Evolutionary conservation across 2,113 vertebrate species (phyloP), one percentile per base, ranked within the genome.

Genomic region (Aviceda subcristata): DNA sequence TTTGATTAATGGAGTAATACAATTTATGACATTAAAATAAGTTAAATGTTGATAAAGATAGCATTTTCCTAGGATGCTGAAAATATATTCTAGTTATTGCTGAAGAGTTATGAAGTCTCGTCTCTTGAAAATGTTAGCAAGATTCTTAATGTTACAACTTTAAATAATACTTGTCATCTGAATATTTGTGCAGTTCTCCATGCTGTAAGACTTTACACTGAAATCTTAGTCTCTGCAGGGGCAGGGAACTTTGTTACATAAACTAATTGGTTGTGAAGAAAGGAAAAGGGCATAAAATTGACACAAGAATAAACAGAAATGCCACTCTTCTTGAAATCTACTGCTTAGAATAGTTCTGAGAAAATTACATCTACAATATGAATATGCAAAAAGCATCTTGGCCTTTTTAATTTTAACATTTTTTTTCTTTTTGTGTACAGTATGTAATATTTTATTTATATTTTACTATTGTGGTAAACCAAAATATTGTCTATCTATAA

Each of bases 1-100:
- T 87, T 81, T 94, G 86, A 96, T 94, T 75, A 94, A 92, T 93
- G 72, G 45, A 22, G 26, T 89, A 91, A 87, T 92, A 73, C 56
- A 80, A 55, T 22, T 67, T 73, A 30, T 81, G 88, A 39, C 62
- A 74, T 94, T 88, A 89, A 89, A 76, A 88, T 51, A 82, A 79
- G 57, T 84, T 93, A 62, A 80, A 74, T 39, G 23, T 71, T 83
- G 64, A 83, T 96, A 94, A 94, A 96, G 66, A 74, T 14, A 66
- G 11, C 19, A 19, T 86, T 90, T 92, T 50, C 45, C 32, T 86
- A 63, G 80, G 60, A 69, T 88, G 71, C 38, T 80, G 79, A 75
- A 89, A 92, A 82, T 85, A 32, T 34, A 62, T 73, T 85, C 39
- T 45, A 63, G 24, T 91, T 71, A 59, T 78, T 87, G 24, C n/a